phyloP scores from a whole-genome alignment of 35 echinoderm and acorn worm genomes.

The Lytechinus pictus region DNA sequence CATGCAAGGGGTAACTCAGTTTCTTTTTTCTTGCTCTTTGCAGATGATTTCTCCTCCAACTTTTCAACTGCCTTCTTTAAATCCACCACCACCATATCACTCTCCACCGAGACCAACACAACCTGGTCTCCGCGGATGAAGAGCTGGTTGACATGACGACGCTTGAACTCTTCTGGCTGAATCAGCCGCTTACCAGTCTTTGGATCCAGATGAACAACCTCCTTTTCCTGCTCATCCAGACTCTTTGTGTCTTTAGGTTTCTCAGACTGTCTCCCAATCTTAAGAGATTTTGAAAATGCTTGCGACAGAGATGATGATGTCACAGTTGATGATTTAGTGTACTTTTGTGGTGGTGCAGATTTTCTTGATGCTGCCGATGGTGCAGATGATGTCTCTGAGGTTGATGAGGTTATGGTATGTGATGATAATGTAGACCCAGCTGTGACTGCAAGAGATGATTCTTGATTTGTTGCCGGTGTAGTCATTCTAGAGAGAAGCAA shows the following conservation, averaged over 20 bases:
- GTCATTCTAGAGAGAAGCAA: neutral
- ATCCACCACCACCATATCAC: slow-evolving; percentile 38
- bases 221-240: neutral
- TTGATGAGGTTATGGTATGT: neutral
- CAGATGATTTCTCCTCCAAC: neutral
- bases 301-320: neutral
- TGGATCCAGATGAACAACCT: neutral
- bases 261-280: neutral
- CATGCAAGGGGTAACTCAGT: neutral
- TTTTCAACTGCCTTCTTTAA: neutral
- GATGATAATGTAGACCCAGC: neutral
- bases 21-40: neutral
- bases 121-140: slow-evolving; percentile 92
- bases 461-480: neutral
- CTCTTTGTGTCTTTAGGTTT: neutral
- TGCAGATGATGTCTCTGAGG: neutral
- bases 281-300: slow-evolving; percentile 12
- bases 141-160: slow-evolving; percentile 82
- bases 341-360: neutral
- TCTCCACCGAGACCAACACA: slow-evolving; percentile 85
- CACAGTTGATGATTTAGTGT: neutral
- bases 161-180: slow-evolving; percentile 74
- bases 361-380: neutral
- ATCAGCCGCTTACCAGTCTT: slow-evolving; percentile 71
- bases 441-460: neutral